A percentile compares a stretch with the other conserved stretches of the same genome.
Conservation (phyloP, 2,113 vertebrate genomes). For the Notothenia rossii region DNA sequence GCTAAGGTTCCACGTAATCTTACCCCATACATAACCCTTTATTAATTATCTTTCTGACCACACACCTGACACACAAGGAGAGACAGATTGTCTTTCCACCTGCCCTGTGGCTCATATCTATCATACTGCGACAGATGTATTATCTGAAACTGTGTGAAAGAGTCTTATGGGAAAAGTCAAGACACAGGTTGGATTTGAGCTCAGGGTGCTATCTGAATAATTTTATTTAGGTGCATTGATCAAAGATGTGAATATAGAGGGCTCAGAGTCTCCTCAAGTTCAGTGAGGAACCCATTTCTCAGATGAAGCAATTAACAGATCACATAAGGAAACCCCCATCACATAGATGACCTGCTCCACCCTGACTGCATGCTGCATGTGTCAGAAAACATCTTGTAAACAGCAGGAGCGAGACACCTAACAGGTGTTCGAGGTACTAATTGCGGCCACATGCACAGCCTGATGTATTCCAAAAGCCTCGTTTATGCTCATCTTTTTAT, state of each 20-base stretch:
- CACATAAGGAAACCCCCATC: constrained; percentile 13
- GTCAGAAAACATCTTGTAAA: constrained; percentile 55
- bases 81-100: constrained; percentile 10
- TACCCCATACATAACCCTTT: background rate
- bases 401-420: constrained; percentile 30
- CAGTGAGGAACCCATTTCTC: constrained; percentile 16
- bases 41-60: background rate
- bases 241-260: constrained; percentile 35
- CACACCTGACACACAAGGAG: background rate
- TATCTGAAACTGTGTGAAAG: constrained; percentile 16
- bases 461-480: constrained; percentile 57
- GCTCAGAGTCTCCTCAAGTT: constrained; percentile 41
- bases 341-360: constrained; percentile 23
- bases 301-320: constrained; percentile 49
- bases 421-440: constrained; percentile 35
- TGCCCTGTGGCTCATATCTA: constrained; percentile 5
- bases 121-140: background rate
- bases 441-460: constrained; percentile 23
- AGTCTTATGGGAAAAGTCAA: constrained; percentile 17
- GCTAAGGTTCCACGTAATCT: background rate
- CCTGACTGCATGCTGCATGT: constrained; percentile 12
- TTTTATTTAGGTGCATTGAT: constrained; percentile 65
- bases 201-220: constrained; percentile 59
- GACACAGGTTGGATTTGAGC: constrained; percentile 43
- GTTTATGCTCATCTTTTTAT: constrained; percentile 45